These are phyloP conservation scores for Globia sparganii DNA, from an alignment of 2,888 invertebrate species.

Conservation along the genomic window DNA sequence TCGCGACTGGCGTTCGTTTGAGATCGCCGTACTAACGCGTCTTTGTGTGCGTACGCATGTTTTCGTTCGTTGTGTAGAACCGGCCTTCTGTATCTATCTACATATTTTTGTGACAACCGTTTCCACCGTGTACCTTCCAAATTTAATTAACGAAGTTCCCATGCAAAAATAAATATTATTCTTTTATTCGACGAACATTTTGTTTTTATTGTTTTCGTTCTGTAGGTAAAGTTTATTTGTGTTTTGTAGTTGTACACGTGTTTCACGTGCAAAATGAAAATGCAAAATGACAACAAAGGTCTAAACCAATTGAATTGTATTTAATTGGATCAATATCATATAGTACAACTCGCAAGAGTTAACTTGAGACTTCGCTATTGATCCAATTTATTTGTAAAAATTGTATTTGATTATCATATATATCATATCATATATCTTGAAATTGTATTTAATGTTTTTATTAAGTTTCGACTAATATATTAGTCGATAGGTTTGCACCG, in stretches of 20 bases:
- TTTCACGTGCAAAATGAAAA: constrained; percentile 27
- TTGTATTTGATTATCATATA: no score
- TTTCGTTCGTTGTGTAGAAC: background rate
- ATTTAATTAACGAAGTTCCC: constrained; percentile 56
- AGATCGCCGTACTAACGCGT: background rate
- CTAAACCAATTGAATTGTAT: no score
- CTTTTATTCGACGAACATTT: constrained; percentile 40
- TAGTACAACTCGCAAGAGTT: no score
- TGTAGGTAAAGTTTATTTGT: constrained; percentile 6
- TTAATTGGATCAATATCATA: no score
- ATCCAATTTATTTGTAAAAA: background rate
- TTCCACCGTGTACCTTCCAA: constrained; percentile 39
- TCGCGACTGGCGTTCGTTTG: background rate
- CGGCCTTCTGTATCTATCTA: constrained; percentile 2
- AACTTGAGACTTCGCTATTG: no score
- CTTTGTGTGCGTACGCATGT: background rate
- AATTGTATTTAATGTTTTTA: no score
- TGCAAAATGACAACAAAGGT: background rate
- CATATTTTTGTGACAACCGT: constrained; percentile 23
- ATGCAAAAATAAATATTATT: constrained; percentile 38
- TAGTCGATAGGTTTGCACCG: background rate
- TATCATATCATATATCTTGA: no score
- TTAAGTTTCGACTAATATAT: no score
- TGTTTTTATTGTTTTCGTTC: constrained; percentile 32
- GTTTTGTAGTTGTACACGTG: constrained; percentile 6